A percentile compares a stretch with the other conserved stretches of the same genome.
These are phyloP conservation scores for Ganaspis sp. DNA, from an alignment of 1,140 invertebrate genomes.

Conservation along the genomic window DNA sequence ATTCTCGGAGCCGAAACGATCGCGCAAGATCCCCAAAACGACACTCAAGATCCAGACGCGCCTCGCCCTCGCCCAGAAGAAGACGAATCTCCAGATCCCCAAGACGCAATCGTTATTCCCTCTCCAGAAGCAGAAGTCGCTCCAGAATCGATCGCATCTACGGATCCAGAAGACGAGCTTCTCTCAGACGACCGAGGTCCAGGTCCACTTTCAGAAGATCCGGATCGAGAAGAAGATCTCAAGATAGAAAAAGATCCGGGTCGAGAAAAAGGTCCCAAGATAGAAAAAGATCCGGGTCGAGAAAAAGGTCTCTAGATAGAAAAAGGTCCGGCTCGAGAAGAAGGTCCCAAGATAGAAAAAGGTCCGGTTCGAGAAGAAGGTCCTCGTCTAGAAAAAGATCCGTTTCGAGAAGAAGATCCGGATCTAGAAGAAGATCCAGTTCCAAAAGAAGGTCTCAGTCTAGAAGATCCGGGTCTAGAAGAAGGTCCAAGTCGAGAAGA, in stretches of 20 bases:
- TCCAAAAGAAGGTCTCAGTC: neutral
- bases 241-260: neutral
- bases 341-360: conserved; percentile 44
- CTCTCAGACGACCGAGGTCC: conserved; percentile 46
- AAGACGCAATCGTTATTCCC: conserved; percentile 63
- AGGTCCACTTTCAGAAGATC: conserved; percentile 50
- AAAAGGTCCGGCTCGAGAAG: conserved; percentile 17
- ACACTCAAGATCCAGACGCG: conserved; percentile 61
- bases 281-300: conserved; percentile 37
- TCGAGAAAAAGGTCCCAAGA: neutral
- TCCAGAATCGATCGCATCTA: conserved; percentile 64
- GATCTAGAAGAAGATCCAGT: conserved; percentile 37
- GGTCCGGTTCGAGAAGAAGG: neutral
- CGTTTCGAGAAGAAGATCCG: conserved; percentile 27
- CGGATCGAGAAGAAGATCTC: conserved; percentile 37
- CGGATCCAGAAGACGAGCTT: conserved; percentile 57
- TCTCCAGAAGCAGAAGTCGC: conserved; percentile 65
- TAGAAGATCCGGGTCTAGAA: conserved; percentile 23
- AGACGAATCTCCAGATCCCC: conserved; percentile 61
- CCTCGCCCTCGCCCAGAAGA: conserved; percentile 62
- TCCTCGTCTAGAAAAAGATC: neutral
- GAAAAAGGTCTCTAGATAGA: conserved; percentile 25
- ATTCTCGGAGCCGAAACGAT: conserved; percentile 50
- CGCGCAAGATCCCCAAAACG: conserved; percentile 59
- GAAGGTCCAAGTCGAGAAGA: neutral